Evolutionary conservation across 2,888 invertebrate genomes (phyloP), one percentile per base, ranked within the genome.

Genomic region (Therioaphis trifolii): DNA sequence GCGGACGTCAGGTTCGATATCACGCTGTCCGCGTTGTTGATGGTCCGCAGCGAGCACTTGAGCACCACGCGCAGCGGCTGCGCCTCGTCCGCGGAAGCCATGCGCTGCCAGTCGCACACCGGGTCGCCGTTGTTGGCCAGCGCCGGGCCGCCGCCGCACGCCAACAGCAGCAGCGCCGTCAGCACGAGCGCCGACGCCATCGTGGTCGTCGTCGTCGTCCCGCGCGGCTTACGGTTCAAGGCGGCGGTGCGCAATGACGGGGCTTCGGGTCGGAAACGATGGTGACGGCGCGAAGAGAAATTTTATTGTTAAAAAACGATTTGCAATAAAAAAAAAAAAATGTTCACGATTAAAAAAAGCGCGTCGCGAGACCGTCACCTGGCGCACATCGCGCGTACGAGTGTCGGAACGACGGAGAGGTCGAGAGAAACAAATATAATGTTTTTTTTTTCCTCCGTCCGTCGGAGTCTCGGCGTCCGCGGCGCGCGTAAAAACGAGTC

Each of bases 21-120:
- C 86, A 94, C 90, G 87, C 91, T 90, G 87, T 93, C 92, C 87
- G 93, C 92, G 88, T 91, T 92, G 87, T 91, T 92, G 89, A 94
- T 93, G 84, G 93, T 94, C 88, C 93, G 90, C 86, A 94, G 91
- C 88, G 92, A 92, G 89, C 94, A 94, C 18, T 82, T 82, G 82
- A 82, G 82, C 35, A 82, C 82, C 21, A 82, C 82, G 14, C 82
- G 82, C 82, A 82, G 14, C 61, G 74, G 74, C 12, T 72, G 78
- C 63, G 80, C 84, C 21, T 90, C 90, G 87, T 91, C 88, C 46
- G 90, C 89, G 88, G 91, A 90, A 87, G 91, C 90, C 82, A 90
- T 90, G 87, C 89, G 90, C 88, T 91, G 91, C 91, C 93, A 93
- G 87, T 92, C 92, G 90, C 94, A 94, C 87, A 93, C 93, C 88